Evolutionary conservation across 2,888 invertebrate genomes (phyloP).

Genomic region (Chirona hameri): DNA sequence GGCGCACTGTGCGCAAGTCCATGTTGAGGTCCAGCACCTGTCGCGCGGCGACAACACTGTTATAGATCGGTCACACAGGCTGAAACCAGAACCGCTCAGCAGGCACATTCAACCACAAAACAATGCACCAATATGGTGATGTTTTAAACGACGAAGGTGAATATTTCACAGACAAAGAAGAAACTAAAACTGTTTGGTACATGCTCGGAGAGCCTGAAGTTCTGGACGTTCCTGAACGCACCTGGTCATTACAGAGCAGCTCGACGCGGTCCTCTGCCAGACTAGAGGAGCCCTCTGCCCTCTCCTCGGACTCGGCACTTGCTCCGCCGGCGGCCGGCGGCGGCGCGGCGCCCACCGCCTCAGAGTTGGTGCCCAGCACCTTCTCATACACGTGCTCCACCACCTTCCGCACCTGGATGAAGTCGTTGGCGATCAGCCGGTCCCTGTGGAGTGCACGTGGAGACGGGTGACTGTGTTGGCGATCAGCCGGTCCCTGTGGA

Average conservation of each 20-base stretch:
- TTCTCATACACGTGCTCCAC: constrained; percentile 98
- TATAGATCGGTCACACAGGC: neutral
- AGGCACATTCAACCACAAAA: too few species aligned
- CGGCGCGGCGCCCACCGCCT: constrained; percentile 36
- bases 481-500: too few species aligned
- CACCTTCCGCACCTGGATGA: constrained; percentile 97
- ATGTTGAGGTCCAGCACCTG: constrained; percentile 83
- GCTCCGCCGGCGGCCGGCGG: constrained; percentile 28
- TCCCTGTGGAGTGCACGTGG: constrained; percentile 59
- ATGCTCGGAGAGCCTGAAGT: too few species aligned
- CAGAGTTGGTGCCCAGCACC: constrained; percentile 68
- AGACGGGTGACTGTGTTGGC: neutral
- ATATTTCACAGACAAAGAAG: too few species aligned
- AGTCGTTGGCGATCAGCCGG: constrained; percentile 95
- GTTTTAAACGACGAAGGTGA: too few species aligned
- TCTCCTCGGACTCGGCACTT: constrained; percentile 35
- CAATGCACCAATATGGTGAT: too few species aligned
- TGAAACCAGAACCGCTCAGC: too few species aligned
- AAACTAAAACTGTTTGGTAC: too few species aligned
- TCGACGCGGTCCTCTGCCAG: constrained; percentile 84
- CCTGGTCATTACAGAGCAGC: constrained; percentile 91
- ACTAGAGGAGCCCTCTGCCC: constrained; percentile 50
- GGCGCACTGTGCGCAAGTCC: constrained; percentile 95
- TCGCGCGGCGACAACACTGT: neutral
- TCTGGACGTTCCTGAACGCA: constrained; percentile 45